Base-by-base conservation (phyloP, 2,113 vertebrate genomes). In the Hemicordylus capensis region DNA sequence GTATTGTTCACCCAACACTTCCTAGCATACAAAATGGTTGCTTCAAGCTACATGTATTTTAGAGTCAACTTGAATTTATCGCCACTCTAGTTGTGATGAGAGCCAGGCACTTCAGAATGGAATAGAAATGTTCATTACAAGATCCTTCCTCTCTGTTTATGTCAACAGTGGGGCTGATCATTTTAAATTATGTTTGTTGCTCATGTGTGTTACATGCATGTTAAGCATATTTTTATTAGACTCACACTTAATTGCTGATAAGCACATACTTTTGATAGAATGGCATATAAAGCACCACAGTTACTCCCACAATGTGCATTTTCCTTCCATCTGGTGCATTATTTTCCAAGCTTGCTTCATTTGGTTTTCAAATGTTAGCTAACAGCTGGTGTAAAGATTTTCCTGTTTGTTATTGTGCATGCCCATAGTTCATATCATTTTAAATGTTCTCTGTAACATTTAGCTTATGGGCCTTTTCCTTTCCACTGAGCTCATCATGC, bases 341-440 rank as follows among this genome's bases (percentile, higher is more conserved):
- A 87, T 95, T 94, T 93, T 93, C 87, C 37, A 88, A 93, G 90
- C 44, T 90, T 87, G 84, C 48, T 95, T 95, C 54, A 92, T 92
- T 95, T 96, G 89, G 67, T 91, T 96, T 96, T 94, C 86, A 96
- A 95, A 96, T 95, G 91, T 86, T 95, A 95, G 48, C 69, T 95
- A 96, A 95, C 95, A 96, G 94, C 93, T 96, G 93, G 85, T 93
- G 56, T 94, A 95, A 96, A 95, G 91, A 87, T 95, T 96, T 95
- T 94, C 84, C 37, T 94, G 85, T 94, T 95, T 95, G 81, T 19
- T 89, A 78, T 93, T 94, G 34, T n/a, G 76, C 85, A 85, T 0
- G 1, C 86, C 90, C 86, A 91, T 91, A 89, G 88, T 90, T 93
- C 85, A 83, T 87, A 79, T 1, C 11, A 19, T 84, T 93, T 91